Base-by-base conservation (phyloP, 2,888 invertebrate species). In the Drosophila recens region DNA sequence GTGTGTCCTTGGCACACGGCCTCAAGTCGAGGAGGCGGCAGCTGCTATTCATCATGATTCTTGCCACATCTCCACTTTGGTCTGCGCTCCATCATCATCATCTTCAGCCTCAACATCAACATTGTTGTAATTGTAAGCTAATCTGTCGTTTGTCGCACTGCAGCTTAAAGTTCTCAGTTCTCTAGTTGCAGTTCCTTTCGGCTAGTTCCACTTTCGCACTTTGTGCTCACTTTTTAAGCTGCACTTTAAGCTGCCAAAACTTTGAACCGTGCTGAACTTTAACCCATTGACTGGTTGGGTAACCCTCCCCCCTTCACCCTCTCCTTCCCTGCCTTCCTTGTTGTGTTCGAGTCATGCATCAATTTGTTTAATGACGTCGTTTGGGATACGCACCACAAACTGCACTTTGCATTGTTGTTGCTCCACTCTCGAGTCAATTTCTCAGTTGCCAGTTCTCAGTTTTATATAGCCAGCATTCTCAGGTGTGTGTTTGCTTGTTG, bases 101-200 rank as follows among this genome's bases (percentile, higher is more conserved):
- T 8, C 30, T 8, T 30, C 8, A 30, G 8, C 42, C 43, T 67
- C 58, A 71, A 46, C 67, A 54, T 66, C 65, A 71, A 65, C 48
- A 74, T 76, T 80, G 71, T 67, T 73, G 71, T 82, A 82, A 82
- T 75, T 73, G 65, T 69, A 73, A 82, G 73, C 65, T 69, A 73
- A 80, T 82, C 67, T 75, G 75, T 66, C 71, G 79, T 59, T 68
- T 79, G 79, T 71, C 66, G 79, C 78, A 77, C 70, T 65, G 67
- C 74, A 49, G 4, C 43, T 30, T 9, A 49, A 30, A 36, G 53
- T 48, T 58, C 57, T 56, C 51, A 52, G 46, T 17, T 27, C 42
- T 54, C 13, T 53, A 49, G 48, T 67, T 62, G 54, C 67, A 51
- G 62, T 56, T 62, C 36, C 67, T 56, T 67, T 56, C 63, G 51